Evolutionary conservation across 2,797 vertebrate species (phyloP), one percentile per base, ranked within the genome.

Genomic region (Protosalanx chinensis): DNA sequence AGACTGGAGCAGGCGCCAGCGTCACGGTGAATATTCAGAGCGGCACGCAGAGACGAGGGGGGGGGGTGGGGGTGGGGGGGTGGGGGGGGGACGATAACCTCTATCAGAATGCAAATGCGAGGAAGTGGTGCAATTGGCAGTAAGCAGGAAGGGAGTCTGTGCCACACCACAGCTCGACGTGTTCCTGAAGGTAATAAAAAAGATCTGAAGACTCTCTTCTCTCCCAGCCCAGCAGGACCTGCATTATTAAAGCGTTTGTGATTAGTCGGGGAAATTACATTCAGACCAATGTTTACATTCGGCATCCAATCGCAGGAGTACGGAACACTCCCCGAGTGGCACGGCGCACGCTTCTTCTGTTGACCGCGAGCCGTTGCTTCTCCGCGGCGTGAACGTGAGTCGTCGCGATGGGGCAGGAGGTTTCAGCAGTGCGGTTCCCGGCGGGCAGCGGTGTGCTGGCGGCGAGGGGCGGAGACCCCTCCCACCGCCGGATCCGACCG

Each of bases 211-310:
- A 41, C 76, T 77, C 76, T 71, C 72, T 76, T 62, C 65, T 73
- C 78, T 78, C 82, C 84, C 77, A 83, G 83, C 76, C 71, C n/a
- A 75, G 81, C 79, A 72, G 74, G 79, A 72, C 79, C 68, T 91
- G 90, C 87, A 92, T 92, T 92, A 92, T 91, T 92, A 88, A 91
- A 89, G 78, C 85, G 84, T 89, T 89, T 87, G 81, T 91, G 87
- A 92, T 92, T 87, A 86, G 86, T 86, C 84, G 80, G 82, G 85
- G n/a, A n/a, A n/a, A n/a, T n/a, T n/a, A n/a, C n/a, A n/a, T n/a
- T n/a, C n/a, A n/a, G n/a, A 84, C 84, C 74, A 76, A 75, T 67
- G 18, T 88, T 84, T 86, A 76, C 81, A 81, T 79, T 82, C 65
- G 76, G 72, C 60, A 75, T 73, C 61, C 18, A 77, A 61, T 57